phyloP scores from a whole-genome alignment of 2,888 invertebrate species.

The Xestia rhomboidea region DNA sequence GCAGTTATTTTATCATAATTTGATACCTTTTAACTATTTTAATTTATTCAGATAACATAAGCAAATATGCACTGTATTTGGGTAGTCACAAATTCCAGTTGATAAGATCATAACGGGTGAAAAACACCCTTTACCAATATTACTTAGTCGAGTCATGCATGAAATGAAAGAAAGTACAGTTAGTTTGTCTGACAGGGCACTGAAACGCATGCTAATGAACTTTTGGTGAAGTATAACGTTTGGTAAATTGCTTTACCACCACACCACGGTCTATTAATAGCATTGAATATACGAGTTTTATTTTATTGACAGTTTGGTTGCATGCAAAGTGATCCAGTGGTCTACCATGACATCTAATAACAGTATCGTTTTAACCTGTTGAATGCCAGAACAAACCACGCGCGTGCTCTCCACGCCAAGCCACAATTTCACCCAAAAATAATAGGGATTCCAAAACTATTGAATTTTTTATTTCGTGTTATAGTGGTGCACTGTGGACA shows the following conservation, averaged over 20 bases:
- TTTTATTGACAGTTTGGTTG: background rate
- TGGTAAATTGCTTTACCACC: background rate
- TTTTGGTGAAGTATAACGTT: background rate
- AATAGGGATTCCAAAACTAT: no score
- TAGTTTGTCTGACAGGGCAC: background rate
- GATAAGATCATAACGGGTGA: background rate
- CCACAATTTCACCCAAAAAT: no score
- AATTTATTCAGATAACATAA: background rate
- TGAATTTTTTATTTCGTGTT: no score
- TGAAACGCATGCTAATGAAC: conserved; percentile 11
- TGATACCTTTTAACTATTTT: background rate
- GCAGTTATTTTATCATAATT: background rate
- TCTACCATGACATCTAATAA: no score
- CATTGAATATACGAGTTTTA: background rate
- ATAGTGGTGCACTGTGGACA: no score
- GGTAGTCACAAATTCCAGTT: background rate
- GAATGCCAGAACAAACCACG: no score
- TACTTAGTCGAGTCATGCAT: background rate
- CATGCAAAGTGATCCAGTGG: background rate
- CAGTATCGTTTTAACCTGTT: background rate
- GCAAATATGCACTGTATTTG: background rate
- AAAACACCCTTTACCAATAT: background rate
- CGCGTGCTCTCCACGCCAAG: no score
- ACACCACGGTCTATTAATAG: background rate
- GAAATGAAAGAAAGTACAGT: background rate